A percentile compares a stretch with the other conserved stretches of the same genome.
Evolutionary conservation across 2,888 invertebrate genomes (phyloP).

Genomic region (Lithophane socia): DNA sequence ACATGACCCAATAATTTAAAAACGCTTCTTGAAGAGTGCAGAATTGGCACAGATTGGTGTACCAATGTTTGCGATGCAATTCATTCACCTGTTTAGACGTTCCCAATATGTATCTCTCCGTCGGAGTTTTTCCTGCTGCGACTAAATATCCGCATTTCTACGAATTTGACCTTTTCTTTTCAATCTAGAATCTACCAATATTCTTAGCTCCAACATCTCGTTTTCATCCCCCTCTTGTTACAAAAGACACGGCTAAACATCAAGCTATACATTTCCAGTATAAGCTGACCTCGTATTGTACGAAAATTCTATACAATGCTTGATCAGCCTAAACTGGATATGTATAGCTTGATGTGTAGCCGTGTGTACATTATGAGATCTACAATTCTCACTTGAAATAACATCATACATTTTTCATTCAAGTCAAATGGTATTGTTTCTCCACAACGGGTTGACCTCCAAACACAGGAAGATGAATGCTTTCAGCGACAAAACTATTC

Average conservation of each 20-base stretch:
- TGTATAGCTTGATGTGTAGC: too few relatives aligned
- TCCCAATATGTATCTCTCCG: neutral
- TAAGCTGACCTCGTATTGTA: too few relatives aligned
- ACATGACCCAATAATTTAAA: conserved; percentile 6
- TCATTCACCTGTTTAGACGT: conserved; percentile 17
- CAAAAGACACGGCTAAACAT: neutral
- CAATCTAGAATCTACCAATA: neutral
- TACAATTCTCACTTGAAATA: conserved; percentile 22
- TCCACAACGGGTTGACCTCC: conserved; percentile 37
- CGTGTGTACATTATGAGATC: neutral
- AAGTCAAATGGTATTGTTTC: conserved; percentile 44
- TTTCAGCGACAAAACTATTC: conserved; percentile 24
- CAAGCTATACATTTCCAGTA: too few relatives aligned
- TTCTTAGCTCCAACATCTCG: conserved; percentile 3
- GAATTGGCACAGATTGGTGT: neutral
- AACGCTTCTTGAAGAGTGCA: neutral
- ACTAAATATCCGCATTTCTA: conserved; percentile 5
- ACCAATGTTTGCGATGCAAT: conserved; percentile 23
- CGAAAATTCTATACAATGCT: too few relatives aligned
- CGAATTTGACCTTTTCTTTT: conserved; percentile 3
- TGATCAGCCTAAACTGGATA: too few relatives aligned
- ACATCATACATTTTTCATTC: conserved; percentile 36
- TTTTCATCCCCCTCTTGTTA: conserved; percentile 18
- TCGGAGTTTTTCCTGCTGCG: neutral
- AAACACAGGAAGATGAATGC: conserved; percentile 43